Evolutionary conservation across 2,113 vertebrate genomes (phyloP), one percentile per base, ranked within the genome.

Genomic region (Phalacrocorax brasilianus): DNA sequence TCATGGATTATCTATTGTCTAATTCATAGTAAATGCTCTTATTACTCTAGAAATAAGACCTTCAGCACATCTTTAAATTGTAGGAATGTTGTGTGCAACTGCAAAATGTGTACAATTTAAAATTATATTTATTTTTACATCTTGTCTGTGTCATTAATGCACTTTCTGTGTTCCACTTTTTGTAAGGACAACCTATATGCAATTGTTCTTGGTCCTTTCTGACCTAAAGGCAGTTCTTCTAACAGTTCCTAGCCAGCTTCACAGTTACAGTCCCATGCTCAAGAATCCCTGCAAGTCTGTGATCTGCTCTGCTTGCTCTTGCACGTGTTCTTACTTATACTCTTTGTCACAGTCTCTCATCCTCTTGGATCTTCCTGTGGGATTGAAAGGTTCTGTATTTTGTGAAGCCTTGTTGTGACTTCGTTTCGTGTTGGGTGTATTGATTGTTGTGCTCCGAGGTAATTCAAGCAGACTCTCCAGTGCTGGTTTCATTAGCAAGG

Each of bases 251-350:
- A 18, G 44, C 42, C 16, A 42, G 2, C 63, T 42, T 61, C 20
- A 38, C 12, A 49, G 10, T 32, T 8, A 4, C 20, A 35, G 73
- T 68, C 32, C 21, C 16, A 6, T 15, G 38, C 59, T 55, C 30
- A 49, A 30, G 59, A 93, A 55, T 95, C 55, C 23, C 61, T 65
- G 30, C 11, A 9, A 74, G 26, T 83, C 44, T 55, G 40, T 59
- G 33, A 44, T 63, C n/a, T 85, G 35, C 47, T 71, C 38, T 83
- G 13, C 62, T 76, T 8, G 6, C 21, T 79, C 35, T 90, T 1
- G 5, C 52, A 6, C 0, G 0, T 85, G 23, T 12, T 89, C 44
- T 78, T 5, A 2, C 70, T 88, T 65, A 19, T 5, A 0, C 40
- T 56, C 12, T 35, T 56, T 70, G 42, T 44, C 32, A 40, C 4